Base-by-base conservation (phyloP, 2,888 invertebrate genomes). In the Agrotis exclamationis region DNA sequence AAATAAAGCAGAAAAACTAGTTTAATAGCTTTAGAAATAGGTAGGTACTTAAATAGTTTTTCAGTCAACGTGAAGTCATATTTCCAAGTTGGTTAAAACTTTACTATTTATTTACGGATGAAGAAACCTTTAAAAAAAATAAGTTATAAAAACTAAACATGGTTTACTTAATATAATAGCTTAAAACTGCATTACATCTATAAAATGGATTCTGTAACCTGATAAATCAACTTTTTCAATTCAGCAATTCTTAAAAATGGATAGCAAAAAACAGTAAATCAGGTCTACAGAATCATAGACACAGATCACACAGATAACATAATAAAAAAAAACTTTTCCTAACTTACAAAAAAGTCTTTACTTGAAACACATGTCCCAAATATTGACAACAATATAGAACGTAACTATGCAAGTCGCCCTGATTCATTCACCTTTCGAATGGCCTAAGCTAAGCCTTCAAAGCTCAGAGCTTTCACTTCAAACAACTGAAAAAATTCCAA, bases 351-450 rank as follows among this genome's bases (percentile, higher is more conserved):
- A 64, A 58, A 16, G 51, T 2, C 7, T 57, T 33, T 6, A 33
- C 0, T 33, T 33, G 44, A 72, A 80, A 63, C 78, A 76, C 79
- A 66, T 80, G 81, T 75, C 75, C 77, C 70, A 76, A 85, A 85
- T 84, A 83, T 79, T 79, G 81, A 82, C 77, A 76, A 81, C 72
- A 80, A 84, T 75, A 78, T 69, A 75, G 70, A 80, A 56, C 69
- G 63, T 71, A 77, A 84, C 79, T 80, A 84, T 79, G 70, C 84
- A 83, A 86, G 85, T 79, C 86, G 86, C 79, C 80, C 74, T 60
- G 83, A 87, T 90, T 90, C 90, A 87, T 92, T 90, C 89, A 90
- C 91, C 93, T 91, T 88, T 90, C 88, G 76, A 85, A 84, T 74
- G 65, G 81, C 78, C 79, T 74, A 81, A 84, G 73, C 84, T 69